Conservation (phyloP, 2,888 invertebrate species). For the Eupithecia vulgata region DNA sequence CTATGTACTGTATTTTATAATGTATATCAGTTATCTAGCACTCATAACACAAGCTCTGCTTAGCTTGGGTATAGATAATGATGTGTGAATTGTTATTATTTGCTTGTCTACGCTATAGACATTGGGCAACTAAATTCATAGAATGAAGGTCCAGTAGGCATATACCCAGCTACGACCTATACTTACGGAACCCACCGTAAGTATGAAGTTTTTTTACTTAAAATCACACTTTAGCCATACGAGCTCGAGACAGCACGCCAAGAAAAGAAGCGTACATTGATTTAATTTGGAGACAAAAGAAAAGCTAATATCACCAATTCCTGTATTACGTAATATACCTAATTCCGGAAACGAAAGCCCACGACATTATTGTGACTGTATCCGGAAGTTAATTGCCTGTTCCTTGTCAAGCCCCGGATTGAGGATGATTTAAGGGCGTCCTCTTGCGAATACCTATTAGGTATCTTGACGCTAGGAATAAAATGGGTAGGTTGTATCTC, state of each 20-base stretch:
- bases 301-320: slow-evolving; percentile 1
- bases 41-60: too few relatives aligned
- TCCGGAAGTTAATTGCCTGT: slow-evolving; percentile 66
- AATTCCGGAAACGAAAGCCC: slow-evolving; percentile 44
- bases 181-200: too few relatives aligned
- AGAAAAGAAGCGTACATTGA: neutral
- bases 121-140: neutral
- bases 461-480: slow-evolving; percentile 11
- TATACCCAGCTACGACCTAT: too few relatives aligned
- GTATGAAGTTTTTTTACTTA: neutral
- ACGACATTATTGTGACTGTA: slow-evolving; percentile 57
- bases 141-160: neutral
- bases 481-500: neutral
- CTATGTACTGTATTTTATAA: too few relatives aligned
- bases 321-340: slow-evolving; percentile 21
- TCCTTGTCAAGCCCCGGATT: slow-evolving; percentile 57
- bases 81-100: too few relatives aligned
- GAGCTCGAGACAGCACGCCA: neutral
- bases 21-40: too few relatives aligned
- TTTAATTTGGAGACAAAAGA: neutral
- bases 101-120: neutral
- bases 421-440: slow-evolving; percentile 55
- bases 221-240: too few relatives aligned
- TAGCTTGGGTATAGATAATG: too few relatives aligned
- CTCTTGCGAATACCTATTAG: slow-evolving; percentile 23